Evolutionary conservation across 2,113 vertebrate species (phyloP), one percentile per base, ranked within the genome.

Genomic region (Tapirus terrestris): DNA sequence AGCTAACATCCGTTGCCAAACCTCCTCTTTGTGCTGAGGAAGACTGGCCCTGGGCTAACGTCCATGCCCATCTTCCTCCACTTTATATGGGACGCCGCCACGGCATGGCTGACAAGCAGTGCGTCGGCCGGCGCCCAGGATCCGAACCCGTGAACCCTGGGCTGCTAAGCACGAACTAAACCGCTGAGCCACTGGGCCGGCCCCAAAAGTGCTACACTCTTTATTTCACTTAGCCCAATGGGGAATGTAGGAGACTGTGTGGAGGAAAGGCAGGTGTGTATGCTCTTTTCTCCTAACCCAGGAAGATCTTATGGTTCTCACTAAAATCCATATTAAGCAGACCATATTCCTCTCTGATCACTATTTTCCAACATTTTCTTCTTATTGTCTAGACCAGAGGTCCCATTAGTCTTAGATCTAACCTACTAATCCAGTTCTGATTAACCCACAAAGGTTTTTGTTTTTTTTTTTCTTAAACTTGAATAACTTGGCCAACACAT

Each of bases 191-290:
- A 39, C 39, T 39, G 39, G 39, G 39, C 39, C 39, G 39, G 39
- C 39, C 39, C 3, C 61, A 60, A 56, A 93, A 53, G 39, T 4
- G n/a, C 63, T 65, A 13, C 11, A 48, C 43, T 79, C n/a, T 79
- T 14, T 63, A 58, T 23, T 45, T 70, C 21, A 14, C 45, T 83
- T 10, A 36, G 63, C 33, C 27, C 17, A 48, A 5, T 2, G 8
- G 10, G 53, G 36, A 33, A 13, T 0, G 3, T 1, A 75, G 43
- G 60, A 68, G n/a, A n/a, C 18, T 3, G 29, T 0, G 3, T 0
- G 51, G 43, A 70, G 23, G 23, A 65, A 77, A 73, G 43, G 8
- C 0, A 53, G 4, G 17, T 1, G 2, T 20, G 5, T 6, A 5
- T 8, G 33, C 6, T 76, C 20, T 25, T 27, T 65, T 63, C 63